Evolutionary conservation across 2,797 vertebrate genomes (phyloP).

Genomic region (Myotis planiceps): DNA sequence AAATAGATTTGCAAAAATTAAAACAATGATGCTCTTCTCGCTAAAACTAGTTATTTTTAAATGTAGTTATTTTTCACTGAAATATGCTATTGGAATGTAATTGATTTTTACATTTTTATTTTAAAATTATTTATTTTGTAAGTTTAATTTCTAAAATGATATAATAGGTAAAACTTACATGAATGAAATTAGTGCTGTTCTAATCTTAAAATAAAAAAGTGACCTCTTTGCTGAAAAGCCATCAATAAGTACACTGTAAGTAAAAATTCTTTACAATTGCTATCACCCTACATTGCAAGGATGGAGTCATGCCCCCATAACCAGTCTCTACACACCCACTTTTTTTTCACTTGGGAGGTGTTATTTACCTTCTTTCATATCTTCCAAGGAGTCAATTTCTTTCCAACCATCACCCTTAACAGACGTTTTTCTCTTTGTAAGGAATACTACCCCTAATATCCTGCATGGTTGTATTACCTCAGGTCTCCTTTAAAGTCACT

Average conservation of each 20-base stretch:
- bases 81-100: background rate
- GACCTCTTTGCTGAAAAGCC: background rate
- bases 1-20: constrained; percentile 1
- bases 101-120: background rate
- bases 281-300: background rate
- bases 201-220: background rate
- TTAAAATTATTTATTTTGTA: background rate
- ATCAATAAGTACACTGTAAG: background rate
- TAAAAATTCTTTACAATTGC: background rate
- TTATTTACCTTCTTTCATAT: background rate
- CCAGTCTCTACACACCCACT: background rate
- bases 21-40: background rate
- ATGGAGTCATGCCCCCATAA: background rate
- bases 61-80: background rate
- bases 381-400: background rate
- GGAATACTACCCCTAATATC: background rate
- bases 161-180: background rate
- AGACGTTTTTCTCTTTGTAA: background rate
- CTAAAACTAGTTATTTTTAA: background rate
- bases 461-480: background rate
- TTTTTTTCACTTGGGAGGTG: background rate
- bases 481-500: background rate
- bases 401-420: background rate
- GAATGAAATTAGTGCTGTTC: background rate
- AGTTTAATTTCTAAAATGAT: background rate